These are phyloP conservation scores for Venusia cambrica DNA, from an alignment of 2,888 invertebrate genomes.

Conservation along the genomic window DNA sequence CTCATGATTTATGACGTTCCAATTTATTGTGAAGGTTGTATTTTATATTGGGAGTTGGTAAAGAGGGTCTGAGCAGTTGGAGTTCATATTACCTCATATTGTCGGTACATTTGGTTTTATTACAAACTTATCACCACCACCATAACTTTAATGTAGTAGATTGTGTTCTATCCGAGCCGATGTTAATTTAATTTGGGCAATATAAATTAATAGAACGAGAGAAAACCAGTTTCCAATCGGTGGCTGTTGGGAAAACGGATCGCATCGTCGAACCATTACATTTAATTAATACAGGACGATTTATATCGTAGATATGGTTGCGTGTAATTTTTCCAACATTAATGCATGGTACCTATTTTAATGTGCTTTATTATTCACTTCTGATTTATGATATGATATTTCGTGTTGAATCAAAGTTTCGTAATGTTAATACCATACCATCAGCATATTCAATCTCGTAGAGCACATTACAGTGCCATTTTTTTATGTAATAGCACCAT, in stretches of 20 bases:
- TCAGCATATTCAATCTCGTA: slow-evolving; percentile 11
- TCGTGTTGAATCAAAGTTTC: slow-evolving; percentile 23
- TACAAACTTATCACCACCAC: slow-evolving; percentile 38
- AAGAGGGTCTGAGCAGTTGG: background rate
- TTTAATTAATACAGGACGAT: slow-evolving; percentile 70
- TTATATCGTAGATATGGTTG: slow-evolving; percentile 55
- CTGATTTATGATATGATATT: slow-evolving; percentile 56
- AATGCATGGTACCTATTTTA: slow-evolving; percentile 43
- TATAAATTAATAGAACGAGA: slow-evolving; percentile 62
- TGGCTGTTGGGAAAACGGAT: slow-evolving; percentile 53
- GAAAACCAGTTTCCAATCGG: slow-evolving; percentile 58
- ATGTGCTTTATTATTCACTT: slow-evolving; percentile 48
- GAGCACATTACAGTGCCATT: background rate
- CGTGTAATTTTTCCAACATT: slow-evolving; percentile 60
- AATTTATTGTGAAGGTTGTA: slow-evolving; percentile 12
- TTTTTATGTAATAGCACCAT: slow-evolving; percentile 11
- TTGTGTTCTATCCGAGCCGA: slow-evolving; percentile 57
- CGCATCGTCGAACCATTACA: slow-evolving; percentile 63
- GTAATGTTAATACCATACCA: slow-evolving; percentile 13
- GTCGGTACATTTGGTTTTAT: slow-evolving; percentile 27
- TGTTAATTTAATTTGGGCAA: slow-evolving; percentile 68
- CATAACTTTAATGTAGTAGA: slow-evolving; percentile 48
- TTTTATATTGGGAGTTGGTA: background rate
- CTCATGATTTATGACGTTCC: slow-evolving; percentile 21
- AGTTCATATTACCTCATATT: slow-evolving; percentile 14